phyloP scores from a whole-genome alignment of 2,113 vertebrate genomes.

The Ctenomys sociabilis region DNA sequence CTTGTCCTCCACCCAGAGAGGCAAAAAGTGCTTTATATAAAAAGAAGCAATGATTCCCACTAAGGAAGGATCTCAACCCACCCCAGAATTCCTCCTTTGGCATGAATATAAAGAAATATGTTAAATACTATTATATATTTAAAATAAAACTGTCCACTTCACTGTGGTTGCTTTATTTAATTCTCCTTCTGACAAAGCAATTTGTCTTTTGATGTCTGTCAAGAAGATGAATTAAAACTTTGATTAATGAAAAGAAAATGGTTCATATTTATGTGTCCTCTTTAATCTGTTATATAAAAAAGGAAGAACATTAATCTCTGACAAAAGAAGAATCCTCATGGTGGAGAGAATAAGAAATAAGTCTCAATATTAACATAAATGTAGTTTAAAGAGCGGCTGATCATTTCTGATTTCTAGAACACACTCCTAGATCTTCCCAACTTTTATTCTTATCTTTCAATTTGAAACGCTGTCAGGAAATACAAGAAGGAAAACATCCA shows the following conservation, averaged over 20 bases:
- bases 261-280: conserved; percentile 58
- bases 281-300: conserved; percentile 66
- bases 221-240: conserved; percentile 66
- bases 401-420: conserved; percentile 56
- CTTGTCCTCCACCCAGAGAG: background rate
- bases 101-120: conserved; percentile 1
- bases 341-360: background rate
- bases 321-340: conserved; percentile 6
- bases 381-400: conserved; percentile 34
- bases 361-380: conserved; percentile 18
- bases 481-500: conserved; percentile 59
- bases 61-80: background rate
- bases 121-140: conserved; percentile 52
- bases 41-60: background rate
- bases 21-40: background rate
- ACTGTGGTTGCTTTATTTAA: conserved; percentile 33
- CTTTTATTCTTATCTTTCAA: conserved; percentile 63
- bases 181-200: conserved; percentile 58
- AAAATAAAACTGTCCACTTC: conserved; percentile 59
- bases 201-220: conserved; percentile 60
- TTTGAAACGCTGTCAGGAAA: conserved; percentile 66
- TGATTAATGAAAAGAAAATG: conserved; percentile 69
- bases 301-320: conserved; percentile 61
- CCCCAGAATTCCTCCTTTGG: background rate
- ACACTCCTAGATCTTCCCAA: conserved; percentile 38